Evolutionary conservation across 2,888 invertebrate species (phyloP).

Genomic region (Glomeris marginata): DNA sequence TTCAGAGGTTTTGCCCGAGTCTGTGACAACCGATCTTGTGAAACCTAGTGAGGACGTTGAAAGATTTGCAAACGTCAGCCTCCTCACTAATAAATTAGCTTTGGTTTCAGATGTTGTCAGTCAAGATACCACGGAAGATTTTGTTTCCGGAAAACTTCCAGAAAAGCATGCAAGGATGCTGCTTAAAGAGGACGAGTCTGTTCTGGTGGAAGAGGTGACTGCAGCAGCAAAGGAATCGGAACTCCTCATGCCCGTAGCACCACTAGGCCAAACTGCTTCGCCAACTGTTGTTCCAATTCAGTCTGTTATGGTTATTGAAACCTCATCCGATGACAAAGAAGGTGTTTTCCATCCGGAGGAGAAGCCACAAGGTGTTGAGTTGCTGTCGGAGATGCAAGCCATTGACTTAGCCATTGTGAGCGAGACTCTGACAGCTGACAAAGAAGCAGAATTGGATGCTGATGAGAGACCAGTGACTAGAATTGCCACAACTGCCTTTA

Average conservation of each 20-base stretch:
- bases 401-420: too few species aligned
- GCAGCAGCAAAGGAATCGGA: constrained; percentile 6
- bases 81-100: constrained; percentile 13
- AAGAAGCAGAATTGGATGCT: too few species aligned
- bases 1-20: constrained; percentile 6
- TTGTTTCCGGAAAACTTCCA: constrained; percentile 10
- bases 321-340: too few species aligned
- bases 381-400: too few species aligned
- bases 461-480: too few species aligned
- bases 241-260: constrained; percentile 8
- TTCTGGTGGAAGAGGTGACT: constrained; percentile 16
- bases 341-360: too few species aligned
- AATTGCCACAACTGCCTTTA: too few species aligned
- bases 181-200: constrained; percentile 14
- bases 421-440: too few species aligned
- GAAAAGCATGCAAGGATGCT: constrained; percentile 14
- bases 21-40: constrained; percentile 3
- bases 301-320: not conserved
- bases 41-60: not conserved
- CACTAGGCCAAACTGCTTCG: constrained; percentile 1
- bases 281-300: constrained; percentile 8
- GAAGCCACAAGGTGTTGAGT: too few species aligned
- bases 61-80: constrained; percentile 3
- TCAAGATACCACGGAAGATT: constrained; percentile 12
- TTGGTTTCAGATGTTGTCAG: constrained; percentile 16